These are phyloP conservation scores for Channa argus DNA, from an alignment of 2,113 vertebrate genomes.

Conservation along the genomic window DNA sequence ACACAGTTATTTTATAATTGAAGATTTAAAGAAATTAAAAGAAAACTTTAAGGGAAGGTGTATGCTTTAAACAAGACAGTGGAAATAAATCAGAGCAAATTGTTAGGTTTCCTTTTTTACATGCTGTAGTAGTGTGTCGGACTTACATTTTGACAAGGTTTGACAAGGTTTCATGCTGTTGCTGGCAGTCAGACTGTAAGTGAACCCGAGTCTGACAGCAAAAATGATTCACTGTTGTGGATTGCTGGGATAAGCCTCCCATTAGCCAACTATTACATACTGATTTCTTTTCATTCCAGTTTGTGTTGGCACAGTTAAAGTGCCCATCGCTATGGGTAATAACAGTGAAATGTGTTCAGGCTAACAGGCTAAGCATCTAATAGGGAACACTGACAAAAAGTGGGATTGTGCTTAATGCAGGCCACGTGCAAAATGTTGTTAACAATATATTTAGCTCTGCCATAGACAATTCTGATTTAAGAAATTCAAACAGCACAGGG, in stretches of 20 bases:
- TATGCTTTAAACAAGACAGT: not conserved
- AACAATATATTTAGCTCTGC: slow-evolving; percentile 13
- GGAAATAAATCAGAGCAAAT: not conserved
- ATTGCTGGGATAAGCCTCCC: slow-evolving; percentile 16
- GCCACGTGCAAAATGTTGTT: slow-evolving; percentile 1
- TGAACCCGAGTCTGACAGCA: slow-evolving; percentile 30
- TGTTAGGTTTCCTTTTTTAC: not conserved
- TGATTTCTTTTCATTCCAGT: slow-evolving; percentile 5
- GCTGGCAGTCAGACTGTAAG: slow-evolving; percentile 17
- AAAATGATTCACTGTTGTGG: slow-evolving; percentile 23
- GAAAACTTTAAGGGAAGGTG: not conserved
- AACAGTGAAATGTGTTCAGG: not conserved
- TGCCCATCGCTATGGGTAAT: slow-evolving; percentile 1
- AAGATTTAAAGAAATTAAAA: too few species aligned
- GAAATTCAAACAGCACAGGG: not conserved
- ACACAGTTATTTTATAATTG: too few species aligned
- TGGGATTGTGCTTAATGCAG: not conserved
- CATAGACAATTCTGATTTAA: not conserved
- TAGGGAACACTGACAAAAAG: not conserved
- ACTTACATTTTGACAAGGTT: slow-evolving; percentile 20
- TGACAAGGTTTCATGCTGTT: slow-evolving; percentile 13
- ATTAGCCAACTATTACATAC: not conserved
- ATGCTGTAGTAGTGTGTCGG: not conserved
- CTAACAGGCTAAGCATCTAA: not conserved
- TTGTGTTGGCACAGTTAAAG: slow-evolving; percentile 20